Evolutionary conservation across 2,113 vertebrate species (phyloP).

Genomic region (Corynorhinus townsendii): DNA sequence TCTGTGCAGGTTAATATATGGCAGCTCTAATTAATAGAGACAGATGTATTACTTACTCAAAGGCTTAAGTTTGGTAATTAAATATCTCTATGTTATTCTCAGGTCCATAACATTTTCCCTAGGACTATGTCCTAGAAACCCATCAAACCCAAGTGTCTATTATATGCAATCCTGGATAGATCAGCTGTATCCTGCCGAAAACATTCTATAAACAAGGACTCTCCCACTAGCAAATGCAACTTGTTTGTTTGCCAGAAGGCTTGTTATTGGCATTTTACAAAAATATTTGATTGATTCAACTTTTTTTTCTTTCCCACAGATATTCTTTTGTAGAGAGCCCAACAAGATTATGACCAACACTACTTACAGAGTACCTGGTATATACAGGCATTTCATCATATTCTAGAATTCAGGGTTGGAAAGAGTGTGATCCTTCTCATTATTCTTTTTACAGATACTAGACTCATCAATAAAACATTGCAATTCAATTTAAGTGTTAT

Average conservation of each 20-base stretch:
- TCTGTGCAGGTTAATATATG: not conserved
- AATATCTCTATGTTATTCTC: not conserved
- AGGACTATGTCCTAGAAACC: not conserved
- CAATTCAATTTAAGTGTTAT: not conserved
- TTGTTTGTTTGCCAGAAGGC: not conserved
- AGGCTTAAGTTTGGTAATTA: not conserved
- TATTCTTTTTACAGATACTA: not conserved
- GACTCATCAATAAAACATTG: not conserved
- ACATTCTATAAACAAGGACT: not conserved
- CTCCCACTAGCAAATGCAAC: not conserved
- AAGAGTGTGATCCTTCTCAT: not conserved
- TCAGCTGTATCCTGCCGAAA: not conserved
- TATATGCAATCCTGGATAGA: not conserved
- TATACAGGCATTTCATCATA: not conserved
- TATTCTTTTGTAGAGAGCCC: not conserved
- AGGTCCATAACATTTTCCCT: not conserved
- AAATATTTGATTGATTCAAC: not conserved
- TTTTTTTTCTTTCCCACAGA: not conserved
- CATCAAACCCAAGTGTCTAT: not conserved
- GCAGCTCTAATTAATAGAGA: not conserved
- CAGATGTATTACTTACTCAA: not conserved
- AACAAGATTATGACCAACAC: not conserved
- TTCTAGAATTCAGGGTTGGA: not conserved
- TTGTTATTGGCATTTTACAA: not conserved
- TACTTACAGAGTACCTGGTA: not conserved